A percentile compares a stretch with the other conserved stretches of the same genome.
Evolutionary conservation across 2,888 invertebrate species (phyloP).

Genomic region (Eilema sororculum): DNA sequence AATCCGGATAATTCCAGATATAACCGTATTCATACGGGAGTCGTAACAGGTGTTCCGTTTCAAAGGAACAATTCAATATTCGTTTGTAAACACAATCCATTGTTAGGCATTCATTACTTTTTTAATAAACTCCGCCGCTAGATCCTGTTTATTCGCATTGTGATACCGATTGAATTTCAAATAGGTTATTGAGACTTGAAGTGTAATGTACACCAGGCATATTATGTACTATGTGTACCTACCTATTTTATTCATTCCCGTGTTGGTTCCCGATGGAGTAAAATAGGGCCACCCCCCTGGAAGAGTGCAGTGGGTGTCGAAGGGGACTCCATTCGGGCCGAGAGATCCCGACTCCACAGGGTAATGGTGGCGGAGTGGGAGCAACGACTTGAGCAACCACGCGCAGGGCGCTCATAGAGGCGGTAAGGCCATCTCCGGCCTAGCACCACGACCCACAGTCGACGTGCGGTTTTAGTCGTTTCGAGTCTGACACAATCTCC

Average conservation of each 20-base stretch:
- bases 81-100: constrained; percentile 30
- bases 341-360: too few species aligned
- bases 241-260: neutral
- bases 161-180: constrained; percentile 56
- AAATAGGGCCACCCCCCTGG: too few species aligned
- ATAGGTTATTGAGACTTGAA: constrained; percentile 37
- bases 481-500: too few species aligned
- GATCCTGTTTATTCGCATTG: constrained; percentile 48
- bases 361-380: too few species aligned
- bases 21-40: neutral
- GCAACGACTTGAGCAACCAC: too few species aligned
- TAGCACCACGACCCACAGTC: too few species aligned
- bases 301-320: too few species aligned
- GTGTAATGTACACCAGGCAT: constrained; percentile 17
- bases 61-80: constrained; percentile 20
- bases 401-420: too few species aligned
- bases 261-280: too few species aligned
- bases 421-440: too few species aligned
- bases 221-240: neutral
- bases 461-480: too few species aligned
- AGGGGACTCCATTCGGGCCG: too few species aligned
- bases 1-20: neutral
- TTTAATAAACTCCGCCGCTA: constrained; percentile 43
- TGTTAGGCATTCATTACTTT: constrained; percentile 48
- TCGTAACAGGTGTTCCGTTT: constrained; percentile 18